These are phyloP conservation scores for Onychostoma macrolepis DNA, from an alignment of 2,113 vertebrate species.

Conservation along the genomic window DNA sequence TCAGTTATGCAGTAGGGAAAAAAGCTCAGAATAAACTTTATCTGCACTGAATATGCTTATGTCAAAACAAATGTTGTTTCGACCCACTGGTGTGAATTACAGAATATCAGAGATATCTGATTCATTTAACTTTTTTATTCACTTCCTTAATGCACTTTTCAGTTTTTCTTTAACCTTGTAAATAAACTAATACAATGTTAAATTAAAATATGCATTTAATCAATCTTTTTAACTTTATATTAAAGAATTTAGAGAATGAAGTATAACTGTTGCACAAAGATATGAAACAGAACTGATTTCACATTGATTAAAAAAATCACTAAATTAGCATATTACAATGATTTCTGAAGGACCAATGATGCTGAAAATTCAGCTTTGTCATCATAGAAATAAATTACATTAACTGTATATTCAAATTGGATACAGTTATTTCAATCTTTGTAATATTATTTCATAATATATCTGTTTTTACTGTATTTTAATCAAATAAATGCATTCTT, in stretches of 20 bases:
- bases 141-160: not conserved
- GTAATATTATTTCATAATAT: not conserved
- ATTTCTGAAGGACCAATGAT: not conserved
- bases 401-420: not conserved
- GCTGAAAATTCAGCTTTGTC: not conserved
- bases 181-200: too few relatives aligned
- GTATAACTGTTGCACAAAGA: not conserved
- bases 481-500: not conserved
- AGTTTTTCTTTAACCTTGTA: not conserved
- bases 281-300: not conserved
- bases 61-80: not conserved
- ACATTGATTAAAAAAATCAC: not conserved
- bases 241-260: not conserved
- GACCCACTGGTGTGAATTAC: not conserved
- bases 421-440: not conserved
- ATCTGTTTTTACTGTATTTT: not conserved
- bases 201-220: too few relatives aligned
- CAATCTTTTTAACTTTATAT: too few relatives aligned
- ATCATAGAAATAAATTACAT: not conserved
- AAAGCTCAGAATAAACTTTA: slow-evolving; percentile 38
- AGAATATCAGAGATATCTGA: not conserved
- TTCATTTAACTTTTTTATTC: not conserved
- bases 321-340: not conserved
- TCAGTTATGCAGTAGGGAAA: slow-evolving; percentile 1
- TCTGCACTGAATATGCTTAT: not conserved